Percentiles rank a stretch among this genome's conserved stretches.
Conservation (phyloP, 2,888 invertebrate genomes). For the Drosophila eohydei region DNA sequence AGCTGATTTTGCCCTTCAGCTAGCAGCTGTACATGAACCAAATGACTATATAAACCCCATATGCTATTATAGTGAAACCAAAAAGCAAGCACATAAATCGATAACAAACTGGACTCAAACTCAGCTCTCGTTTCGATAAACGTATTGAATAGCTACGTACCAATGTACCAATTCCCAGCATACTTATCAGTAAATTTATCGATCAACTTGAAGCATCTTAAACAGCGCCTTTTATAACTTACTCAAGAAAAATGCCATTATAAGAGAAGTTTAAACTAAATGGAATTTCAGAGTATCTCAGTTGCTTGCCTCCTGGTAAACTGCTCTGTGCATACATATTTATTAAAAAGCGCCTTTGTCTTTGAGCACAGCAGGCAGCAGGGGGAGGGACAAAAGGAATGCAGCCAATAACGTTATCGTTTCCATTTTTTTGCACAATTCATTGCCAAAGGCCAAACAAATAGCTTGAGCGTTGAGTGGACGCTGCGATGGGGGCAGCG, state of each 20-base stretch:
- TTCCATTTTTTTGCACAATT: constrained; percentile 67
- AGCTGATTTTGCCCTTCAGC: not conserved
- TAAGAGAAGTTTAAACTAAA: constrained; percentile 17
- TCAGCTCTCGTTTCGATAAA: not conserved
- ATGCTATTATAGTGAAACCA: not conserved
- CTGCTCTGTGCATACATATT: constrained; percentile 26
- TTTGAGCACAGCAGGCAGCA: constrained; percentile 27
- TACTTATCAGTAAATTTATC: not conserved
- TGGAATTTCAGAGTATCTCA: constrained; percentile 11
- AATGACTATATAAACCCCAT: not conserved
- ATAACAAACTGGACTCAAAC: not conserved
- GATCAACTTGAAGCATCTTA: not conserved
- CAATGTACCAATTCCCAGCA: not conserved
- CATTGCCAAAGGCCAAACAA: constrained; percentile 73
- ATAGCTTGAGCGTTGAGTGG: constrained; percentile 53
- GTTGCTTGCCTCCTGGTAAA: constrained; percentile 12
- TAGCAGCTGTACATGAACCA: not conserved
- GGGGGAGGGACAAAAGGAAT: constrained; percentile 43
- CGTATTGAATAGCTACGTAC: not conserved
- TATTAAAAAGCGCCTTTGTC: constrained; percentile 57
- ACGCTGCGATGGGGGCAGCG: not conserved
- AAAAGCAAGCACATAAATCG: not conserved
- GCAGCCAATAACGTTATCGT: constrained; percentile 67
- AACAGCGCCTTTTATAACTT: not conserved
- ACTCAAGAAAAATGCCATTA: not conserved